Evolutionary conservation across 2,888 invertebrate species (phyloP).

Genomic region (Chalcosyrphus nemorum): DNA sequence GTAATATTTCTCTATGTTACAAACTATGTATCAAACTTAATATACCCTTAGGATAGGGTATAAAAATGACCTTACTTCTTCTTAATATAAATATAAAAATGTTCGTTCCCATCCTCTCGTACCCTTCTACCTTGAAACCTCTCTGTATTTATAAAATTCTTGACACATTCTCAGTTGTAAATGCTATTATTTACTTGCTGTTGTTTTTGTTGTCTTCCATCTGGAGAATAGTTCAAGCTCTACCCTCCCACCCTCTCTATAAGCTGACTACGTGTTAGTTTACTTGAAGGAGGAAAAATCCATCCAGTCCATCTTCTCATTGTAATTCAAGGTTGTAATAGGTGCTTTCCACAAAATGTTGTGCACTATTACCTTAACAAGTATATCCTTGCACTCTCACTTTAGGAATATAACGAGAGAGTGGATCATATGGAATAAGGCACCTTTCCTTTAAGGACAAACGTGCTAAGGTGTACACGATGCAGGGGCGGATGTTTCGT

Average conservation of each 20-base stretch:
- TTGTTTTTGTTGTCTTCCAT: background rate
- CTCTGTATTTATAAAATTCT: conserved; percentile 52
- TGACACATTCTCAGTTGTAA: conserved; percentile 56
- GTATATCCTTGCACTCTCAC: conserved; percentile 58
- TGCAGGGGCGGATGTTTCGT: background rate
- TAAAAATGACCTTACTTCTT: too few species aligned
- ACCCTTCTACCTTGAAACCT: background rate
- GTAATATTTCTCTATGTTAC: too few species aligned
- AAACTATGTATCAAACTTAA: too few species aligned
- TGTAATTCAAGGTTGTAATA: conserved; percentile 64
- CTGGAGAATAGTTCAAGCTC: conserved; percentile 22
- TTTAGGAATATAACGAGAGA: conserved; percentile 46
- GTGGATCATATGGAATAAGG: conserved; percentile 65
- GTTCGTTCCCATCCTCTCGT: background rate
- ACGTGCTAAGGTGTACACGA: conserved; percentile 16
- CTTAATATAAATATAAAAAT: background rate
- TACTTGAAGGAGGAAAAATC: background rate
- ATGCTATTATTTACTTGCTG: conserved; percentile 20
- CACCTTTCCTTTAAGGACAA: conserved; percentile 40
- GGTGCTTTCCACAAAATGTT: conserved; percentile 57
- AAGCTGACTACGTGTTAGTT: background rate
- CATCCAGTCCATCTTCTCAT: background rate
- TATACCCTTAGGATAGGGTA: too few species aligned
- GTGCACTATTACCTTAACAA: conserved; percentile 40
- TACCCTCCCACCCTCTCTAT: conserved; percentile 1